Conservation (phyloP, 2,797 vertebrate genomes). For the Sciurus carolinensis region DNA sequence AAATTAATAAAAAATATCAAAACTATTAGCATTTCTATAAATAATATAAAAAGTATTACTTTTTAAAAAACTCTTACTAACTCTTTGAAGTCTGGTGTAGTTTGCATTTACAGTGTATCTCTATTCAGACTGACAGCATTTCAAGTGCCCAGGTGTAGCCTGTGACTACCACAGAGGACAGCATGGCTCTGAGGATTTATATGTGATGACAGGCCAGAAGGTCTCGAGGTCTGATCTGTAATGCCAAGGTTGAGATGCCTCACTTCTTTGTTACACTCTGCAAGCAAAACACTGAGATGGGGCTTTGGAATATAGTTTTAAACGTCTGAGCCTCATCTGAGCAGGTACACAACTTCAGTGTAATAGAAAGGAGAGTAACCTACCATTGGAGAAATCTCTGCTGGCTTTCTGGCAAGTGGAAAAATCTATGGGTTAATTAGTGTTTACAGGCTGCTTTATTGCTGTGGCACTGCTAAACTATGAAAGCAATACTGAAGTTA, state of each 20-base stretch:
- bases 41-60: background rate
- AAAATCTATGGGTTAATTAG: background rate
- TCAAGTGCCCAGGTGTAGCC: background rate
- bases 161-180: background rate
- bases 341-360: background rate
- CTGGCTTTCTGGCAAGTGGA: background rate
- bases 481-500: conserved; percentile 31
- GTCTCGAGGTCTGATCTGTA: background rate
- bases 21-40: conserved; percentile 16
- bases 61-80: background rate
- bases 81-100: background rate
- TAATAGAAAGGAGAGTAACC: background rate
- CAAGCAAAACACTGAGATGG: background rate
- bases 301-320: background rate
- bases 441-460: conserved; percentile 19
- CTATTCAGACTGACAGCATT: background rate
- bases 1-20: background rate
- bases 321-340: background rate
- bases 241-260: background rate
- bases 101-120: background rate
- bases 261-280: background rate
- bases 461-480: background rate
- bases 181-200: background rate
- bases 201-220: background rate
- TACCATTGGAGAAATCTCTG: background rate